Evolutionary conservation across 2,888 invertebrate genomes (phyloP).

Genomic region (Subacronicta megacephala): DNA sequence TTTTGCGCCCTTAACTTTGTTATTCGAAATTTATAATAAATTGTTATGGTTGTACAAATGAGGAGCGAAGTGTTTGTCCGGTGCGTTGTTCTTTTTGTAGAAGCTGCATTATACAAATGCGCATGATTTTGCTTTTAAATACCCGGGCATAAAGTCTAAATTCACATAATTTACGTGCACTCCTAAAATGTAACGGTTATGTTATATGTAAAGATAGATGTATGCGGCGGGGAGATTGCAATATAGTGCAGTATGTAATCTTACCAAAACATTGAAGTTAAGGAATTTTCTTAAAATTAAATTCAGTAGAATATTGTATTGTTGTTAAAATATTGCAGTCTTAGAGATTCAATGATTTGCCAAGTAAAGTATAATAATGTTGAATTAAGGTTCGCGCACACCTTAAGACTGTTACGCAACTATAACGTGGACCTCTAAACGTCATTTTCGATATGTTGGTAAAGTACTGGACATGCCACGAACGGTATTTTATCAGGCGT

Average conservation of each 20-base stretch:
- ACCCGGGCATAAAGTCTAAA: neutral
- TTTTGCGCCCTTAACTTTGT: too few species aligned
- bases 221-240: neutral
- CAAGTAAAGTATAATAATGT: neutral
- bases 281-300: neutral
- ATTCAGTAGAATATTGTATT: too few species aligned
- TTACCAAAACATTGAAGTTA: neutral
- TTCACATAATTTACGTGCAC: neutral
- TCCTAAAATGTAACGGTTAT: neutral
- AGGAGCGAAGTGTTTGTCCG: too few species aligned
- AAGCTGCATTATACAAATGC: too few species aligned
- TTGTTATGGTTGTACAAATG: too few species aligned
- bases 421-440: neutral
- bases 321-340: too few species aligned
- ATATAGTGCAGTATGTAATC: neutral
- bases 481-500: too few species aligned
- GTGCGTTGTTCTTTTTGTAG: too few species aligned
- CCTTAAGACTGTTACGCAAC: neutral
- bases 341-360: neutral
- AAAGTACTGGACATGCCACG: too few species aligned
- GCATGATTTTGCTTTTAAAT: too few species aligned
- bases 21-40: too few species aligned
- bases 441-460: too few species aligned
- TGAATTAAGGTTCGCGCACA: neutral
- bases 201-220: neutral